A percentile compares a stretch with the other conserved stretches of the same genome.
phyloP scores from a whole-genome alignment of 2,113 vertebrate species.

The Otocyon megalotis region DNA sequence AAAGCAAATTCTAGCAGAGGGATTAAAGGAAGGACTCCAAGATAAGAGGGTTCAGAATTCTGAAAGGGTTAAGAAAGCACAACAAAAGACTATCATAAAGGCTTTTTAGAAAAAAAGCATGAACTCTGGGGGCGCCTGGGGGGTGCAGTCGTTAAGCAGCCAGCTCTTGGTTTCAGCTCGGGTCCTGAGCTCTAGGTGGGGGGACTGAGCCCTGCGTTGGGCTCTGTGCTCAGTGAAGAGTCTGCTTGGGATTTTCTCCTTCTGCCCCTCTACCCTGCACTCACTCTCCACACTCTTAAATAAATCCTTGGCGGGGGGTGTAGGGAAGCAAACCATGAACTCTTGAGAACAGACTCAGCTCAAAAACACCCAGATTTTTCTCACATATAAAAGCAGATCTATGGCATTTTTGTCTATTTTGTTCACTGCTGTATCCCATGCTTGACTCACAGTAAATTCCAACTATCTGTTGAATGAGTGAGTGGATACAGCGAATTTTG shows the following conservation, averaged over 20 bases:
- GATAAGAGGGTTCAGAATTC: neutral
- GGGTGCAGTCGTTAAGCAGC: neutral
- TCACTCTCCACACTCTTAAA: neutral
- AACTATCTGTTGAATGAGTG: neutral
- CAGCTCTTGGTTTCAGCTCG: neutral
- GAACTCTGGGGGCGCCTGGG: neutral
- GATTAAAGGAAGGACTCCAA: neutral
- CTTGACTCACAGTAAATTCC: neutral
- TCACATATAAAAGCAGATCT: neutral
- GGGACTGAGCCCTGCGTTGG: neutral
- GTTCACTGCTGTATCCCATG: neutral
- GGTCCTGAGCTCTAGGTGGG: neutral
- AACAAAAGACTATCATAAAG: neutral
- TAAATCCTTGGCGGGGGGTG: neutral
- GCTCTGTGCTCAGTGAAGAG: neutral
- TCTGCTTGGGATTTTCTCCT: neutral
- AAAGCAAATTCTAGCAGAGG: slow-evolving; percentile 21
- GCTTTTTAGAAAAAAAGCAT: neutral
- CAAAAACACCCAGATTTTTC: neutral
- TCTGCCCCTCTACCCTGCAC: neutral
- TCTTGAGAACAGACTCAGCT: neutral
- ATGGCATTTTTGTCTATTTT: neutral
- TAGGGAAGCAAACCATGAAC: neutral
- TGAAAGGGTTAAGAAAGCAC: neutral
- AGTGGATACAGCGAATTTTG: neutral